These are phyloP conservation scores for Drosophila elegans DNA, from an alignment of 1,140 invertebrate genomes.

Conservation along the genomic window DNA sequence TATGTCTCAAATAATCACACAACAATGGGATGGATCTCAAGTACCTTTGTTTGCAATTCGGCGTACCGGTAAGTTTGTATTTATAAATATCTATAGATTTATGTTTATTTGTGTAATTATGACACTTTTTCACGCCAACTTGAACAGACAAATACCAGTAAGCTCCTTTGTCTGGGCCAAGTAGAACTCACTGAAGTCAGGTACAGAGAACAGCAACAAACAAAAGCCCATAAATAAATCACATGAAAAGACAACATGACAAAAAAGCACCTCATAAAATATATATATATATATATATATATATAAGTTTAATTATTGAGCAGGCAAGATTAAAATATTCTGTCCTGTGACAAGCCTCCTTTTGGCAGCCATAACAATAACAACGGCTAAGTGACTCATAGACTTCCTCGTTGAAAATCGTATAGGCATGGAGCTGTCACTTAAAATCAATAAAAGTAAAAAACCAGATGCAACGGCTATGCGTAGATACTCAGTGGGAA, in stretches of 20 bases:
- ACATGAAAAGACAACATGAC: conserved; percentile 32
- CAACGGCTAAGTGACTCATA: conserved; percentile 32
- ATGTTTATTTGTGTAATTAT: conserved; percentile 79
- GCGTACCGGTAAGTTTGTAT: conserved; percentile 13
- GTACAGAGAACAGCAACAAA: conserved; percentile 21
- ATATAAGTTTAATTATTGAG: conserved; percentile 39
- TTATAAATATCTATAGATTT: conserved; percentile 39
- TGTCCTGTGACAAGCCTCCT: conserved; percentile 61
- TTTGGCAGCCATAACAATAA: conserved; percentile 25
- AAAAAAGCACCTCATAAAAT: conserved; percentile 34
- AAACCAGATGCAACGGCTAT: conserved; percentile 62
- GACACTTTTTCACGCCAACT: conserved; percentile 76
- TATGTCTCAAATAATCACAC: conserved; percentile 5
- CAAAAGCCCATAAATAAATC: conserved; percentile 59
- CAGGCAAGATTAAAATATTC: conserved; percentile 19
- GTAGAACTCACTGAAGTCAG: conserved; percentile 25
- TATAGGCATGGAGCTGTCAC: conserved; percentile 39
- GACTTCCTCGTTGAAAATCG: conserved; percentile 34
- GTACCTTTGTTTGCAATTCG: conserved; percentile 61
- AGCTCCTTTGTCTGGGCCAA: conserved; percentile 65
- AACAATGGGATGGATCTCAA: conserved; percentile 30
- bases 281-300: conserved; percentile 19
- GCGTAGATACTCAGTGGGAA: conserved; percentile 33
- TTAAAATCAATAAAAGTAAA: conserved; percentile 53
- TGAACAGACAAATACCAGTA: conserved; percentile 70